Evolutionary conservation across 2,113 vertebrate genomes (phyloP).

Genomic region (Engystomops pustulosus): DNA sequence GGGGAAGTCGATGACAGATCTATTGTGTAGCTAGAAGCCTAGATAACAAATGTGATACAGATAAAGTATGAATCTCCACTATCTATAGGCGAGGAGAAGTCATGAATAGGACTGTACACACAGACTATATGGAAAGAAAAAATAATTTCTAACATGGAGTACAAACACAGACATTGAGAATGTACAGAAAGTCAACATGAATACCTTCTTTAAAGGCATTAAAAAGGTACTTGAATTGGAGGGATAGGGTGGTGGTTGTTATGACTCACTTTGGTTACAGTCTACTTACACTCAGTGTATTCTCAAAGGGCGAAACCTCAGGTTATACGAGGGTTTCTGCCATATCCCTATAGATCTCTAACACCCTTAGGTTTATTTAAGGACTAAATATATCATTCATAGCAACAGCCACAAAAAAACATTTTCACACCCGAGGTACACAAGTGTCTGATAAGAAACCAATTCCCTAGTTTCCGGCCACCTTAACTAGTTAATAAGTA

Average conservation of each 20-base stretch:
- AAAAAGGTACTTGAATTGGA: neutral
- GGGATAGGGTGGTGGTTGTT: neutral
- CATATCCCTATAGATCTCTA: conserved; percentile 14
- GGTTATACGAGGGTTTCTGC: neutral
- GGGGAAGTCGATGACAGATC: no score
- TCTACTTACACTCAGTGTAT: conserved; percentile 35
- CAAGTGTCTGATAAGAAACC: conserved; percentile 11
- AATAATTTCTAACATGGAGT: no score
- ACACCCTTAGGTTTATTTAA: conserved; percentile 33
- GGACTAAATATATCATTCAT: conserved; percentile 22
- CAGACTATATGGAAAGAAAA: no score
- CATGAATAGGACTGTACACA: no score
- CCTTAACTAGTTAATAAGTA: conserved; percentile 19
- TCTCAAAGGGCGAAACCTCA: conserved; percentile 20
- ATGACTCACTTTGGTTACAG: conserved; percentile 22
- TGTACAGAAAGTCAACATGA: no score
- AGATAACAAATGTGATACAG: no score
- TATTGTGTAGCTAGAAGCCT: no score
- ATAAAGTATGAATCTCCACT: no score
- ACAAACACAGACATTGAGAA: no score
- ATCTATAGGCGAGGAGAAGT: no score
- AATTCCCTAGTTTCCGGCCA: neutral
- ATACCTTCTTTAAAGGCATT: neutral
- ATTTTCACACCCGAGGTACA: conserved; percentile 27
- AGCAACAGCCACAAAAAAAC: conserved; percentile 21